A percentile compares a stretch with the other conserved stretches of the same genome.
phyloP scores from a whole-genome alignment of 2,888 invertebrate genomes.

The Cantharis rustica region DNA sequence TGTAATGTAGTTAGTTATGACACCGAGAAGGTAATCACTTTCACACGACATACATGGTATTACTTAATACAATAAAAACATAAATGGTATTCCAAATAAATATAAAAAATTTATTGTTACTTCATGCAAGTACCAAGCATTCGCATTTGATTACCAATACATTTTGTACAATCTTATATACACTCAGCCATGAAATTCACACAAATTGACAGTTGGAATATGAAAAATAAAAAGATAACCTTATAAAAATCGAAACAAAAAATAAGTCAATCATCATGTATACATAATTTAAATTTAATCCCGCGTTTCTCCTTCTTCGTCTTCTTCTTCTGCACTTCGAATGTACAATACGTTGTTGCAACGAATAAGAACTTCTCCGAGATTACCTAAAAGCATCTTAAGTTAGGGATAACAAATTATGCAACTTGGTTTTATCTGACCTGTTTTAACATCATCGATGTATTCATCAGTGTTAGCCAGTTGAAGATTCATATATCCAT shows the following conservation, averaged over 20 bases:
- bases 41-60: no score
- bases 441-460: slow-evolving; percentile 89
- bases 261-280: not conserved
- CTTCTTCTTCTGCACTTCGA: slow-evolving; percentile 93
- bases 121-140: not conserved
- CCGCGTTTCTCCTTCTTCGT: slow-evolving; percentile 96
- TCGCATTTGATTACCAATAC: not conserved
- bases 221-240: not conserved
- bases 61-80: not conserved
- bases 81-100: not conserved
- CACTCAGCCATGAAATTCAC: not conserved
- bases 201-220: not conserved
- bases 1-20: no score
- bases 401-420: not conserved
- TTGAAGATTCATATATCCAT: slow-evolving; percentile 99
- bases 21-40: no score
- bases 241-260: not conserved
- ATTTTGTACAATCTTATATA: not conserved
- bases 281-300: slow-evolving; percentile 60
- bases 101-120: not conserved
- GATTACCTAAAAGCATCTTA: slow-evolving; percentile 64
- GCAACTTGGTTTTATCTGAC: slow-evolving; percentile 54
- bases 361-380: slow-evolving; percentile 96
- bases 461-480: slow-evolving; percentile 97
- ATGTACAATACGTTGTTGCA: slow-evolving; percentile 98